A percentile compares a stretch with the other conserved stretches of the same genome.
Evolutionary conservation across 2,113 vertebrate genomes (phyloP).

Genomic region (Gnathonemus echidnorhynchus): DNA sequence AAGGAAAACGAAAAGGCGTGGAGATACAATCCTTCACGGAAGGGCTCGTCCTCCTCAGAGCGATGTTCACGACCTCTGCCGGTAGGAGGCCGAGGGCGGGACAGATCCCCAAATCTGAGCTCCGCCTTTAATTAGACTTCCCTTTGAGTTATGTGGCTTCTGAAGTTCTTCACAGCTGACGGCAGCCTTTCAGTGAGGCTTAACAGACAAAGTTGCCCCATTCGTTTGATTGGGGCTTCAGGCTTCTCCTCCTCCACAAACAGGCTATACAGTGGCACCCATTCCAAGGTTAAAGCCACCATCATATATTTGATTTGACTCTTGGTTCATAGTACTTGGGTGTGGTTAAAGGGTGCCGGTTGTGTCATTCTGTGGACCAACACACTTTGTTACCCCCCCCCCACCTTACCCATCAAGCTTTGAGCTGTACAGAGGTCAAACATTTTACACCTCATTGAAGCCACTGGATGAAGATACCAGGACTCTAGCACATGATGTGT

Average conservation of each 20-base stretch:
- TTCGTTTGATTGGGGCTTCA: background rate
- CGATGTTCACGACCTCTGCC: constrained; percentile 23
- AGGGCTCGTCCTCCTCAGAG: constrained; percentile 15
- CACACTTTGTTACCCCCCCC: background rate
- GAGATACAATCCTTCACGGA: constrained; percentile 16
- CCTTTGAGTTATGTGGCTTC: background rate
- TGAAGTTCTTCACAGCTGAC: background rate
- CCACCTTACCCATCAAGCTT: background rate
- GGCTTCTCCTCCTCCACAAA: background rate
- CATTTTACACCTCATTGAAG: background rate
- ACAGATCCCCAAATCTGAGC: background rate
- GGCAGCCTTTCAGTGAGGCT: background rate
- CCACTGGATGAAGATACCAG: background rate
- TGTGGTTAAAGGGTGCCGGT: background rate
- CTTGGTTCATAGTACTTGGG: background rate
- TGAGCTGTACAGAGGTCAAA: background rate
- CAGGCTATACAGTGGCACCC: background rate
- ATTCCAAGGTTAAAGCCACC: background rate
- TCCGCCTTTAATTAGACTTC: background rate
- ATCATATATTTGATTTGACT: background rate
- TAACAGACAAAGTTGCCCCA: background rate
- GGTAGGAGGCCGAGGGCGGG: background rate
- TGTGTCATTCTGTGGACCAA: background rate
- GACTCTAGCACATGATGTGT: background rate
- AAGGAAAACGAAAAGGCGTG: background rate